These are phyloP conservation scores for Ferrisia virgata DNA, from an alignment of 2,888 invertebrate species.

Conservation along the genomic window DNA sequence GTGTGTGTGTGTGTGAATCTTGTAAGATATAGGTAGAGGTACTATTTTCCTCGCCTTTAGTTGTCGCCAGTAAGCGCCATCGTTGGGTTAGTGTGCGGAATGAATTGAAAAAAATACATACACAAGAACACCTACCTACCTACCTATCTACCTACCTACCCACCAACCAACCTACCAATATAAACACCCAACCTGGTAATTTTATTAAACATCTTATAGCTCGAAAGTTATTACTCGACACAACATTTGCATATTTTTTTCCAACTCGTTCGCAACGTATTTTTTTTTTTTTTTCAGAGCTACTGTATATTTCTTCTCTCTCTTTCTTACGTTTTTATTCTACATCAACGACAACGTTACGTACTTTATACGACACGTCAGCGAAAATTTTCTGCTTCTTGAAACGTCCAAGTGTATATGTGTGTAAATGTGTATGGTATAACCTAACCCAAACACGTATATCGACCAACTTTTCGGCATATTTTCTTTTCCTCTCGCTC, in stretches of 20 bases:
- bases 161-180: too few relatives aligned
- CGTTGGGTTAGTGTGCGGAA: background rate
- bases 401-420: too few relatives aligned
- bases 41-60: background rate
- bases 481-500: background rate
- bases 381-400: background rate
- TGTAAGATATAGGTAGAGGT: background rate
- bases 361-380: background rate
- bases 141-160: too few relatives aligned
- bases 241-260: background rate
- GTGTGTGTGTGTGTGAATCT: too few relatives aligned
- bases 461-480: background rate
- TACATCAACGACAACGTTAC: background rate
- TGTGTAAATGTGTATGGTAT: too few relatives aligned
- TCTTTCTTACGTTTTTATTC: background rate
- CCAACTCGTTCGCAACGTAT: background rate
- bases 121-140: background rate
- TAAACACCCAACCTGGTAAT: slow-evolving; percentile 17
- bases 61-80: background rate
- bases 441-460: background rate
- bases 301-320: background rate
- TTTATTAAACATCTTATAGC: slow-evolving; percentile 10
- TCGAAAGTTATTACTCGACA: background rate
- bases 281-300: background rate
- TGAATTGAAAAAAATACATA: background rate